Conservation (phyloP, 2,888 invertebrate genomes). For the Lasioglossum pauxillum region DNA sequence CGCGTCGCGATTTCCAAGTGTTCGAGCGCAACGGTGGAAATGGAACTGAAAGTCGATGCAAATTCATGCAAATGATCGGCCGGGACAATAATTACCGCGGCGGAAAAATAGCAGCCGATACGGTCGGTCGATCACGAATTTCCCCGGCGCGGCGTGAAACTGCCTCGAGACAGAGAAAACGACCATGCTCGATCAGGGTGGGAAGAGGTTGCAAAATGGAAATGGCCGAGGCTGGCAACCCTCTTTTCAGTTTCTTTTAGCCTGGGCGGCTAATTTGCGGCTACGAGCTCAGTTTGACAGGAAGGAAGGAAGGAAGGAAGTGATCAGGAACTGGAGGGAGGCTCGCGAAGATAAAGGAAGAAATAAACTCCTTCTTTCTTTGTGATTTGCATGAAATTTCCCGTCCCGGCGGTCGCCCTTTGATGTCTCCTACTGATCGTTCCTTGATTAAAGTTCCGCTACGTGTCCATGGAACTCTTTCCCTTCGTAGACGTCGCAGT, state of each 20-base stretch:
- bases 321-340: constrained; percentile 68
- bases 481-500: not conserved
- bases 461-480: constrained; percentile 35
- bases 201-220: constrained; percentile 56
- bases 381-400: constrained; percentile 77
- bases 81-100: constrained; percentile 59
- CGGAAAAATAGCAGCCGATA: constrained; percentile 53
- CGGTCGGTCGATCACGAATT: constrained; percentile 60
- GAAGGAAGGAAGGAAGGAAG: constrained; percentile 73
- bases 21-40: not conserved
- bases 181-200: constrained; percentile 36
- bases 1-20: constrained; percentile 15
- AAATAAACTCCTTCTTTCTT: constrained; percentile 73
- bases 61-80: constrained; percentile 60
- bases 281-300: constrained; percentile 77
- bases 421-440: constrained; percentile 70
- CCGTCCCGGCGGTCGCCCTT: constrained; percentile 69
- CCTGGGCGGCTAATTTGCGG: constrained; percentile 77
- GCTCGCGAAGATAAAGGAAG: constrained; percentile 63
- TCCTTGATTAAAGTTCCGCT: constrained; percentile 63
- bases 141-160: constrained; percentile 3
- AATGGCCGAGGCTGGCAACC: constrained; percentile 55
- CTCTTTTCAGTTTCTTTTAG: constrained; percentile 77
- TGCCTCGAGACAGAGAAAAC: constrained; percentile 2
- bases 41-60: constrained; percentile 35